A percentile compares a stretch with the other conserved stretches of the same genome.
phyloP scores from a whole-genome alignment of 2,888 invertebrate species.

The Himalopsyche kuldschensis region DNA sequence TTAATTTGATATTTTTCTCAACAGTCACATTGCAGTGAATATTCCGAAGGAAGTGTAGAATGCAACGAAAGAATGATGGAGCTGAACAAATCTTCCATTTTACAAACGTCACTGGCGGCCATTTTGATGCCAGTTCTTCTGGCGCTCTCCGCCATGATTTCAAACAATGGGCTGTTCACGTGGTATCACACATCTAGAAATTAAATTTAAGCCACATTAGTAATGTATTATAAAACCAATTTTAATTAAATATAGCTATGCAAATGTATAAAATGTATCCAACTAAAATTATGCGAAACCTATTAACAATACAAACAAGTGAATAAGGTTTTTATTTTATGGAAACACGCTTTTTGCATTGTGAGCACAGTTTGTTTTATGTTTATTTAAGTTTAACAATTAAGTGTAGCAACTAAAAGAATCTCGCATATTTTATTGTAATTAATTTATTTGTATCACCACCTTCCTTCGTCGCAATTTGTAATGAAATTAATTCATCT shows the following conservation, averaged over 20 bases:
- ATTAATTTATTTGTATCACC: too few species aligned
- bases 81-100: not conserved
- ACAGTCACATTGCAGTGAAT: constrained; percentile 33
- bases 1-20: not conserved
- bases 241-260: not conserved
- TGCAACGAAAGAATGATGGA: not conserved
- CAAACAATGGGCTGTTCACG: not conserved
- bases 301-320: not conserved
- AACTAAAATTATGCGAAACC: not conserved
- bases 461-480: too few species aligned
- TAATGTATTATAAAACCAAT: not conserved
- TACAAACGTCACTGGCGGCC: not conserved
- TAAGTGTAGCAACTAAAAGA: too few species aligned
- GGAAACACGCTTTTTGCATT: too few species aligned
- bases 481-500: too few species aligned
- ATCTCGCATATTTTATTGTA: too few species aligned
- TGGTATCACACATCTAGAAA: not conserved
- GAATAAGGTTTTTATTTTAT: too few species aligned
- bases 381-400: too few species aligned
- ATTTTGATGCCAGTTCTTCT: not conserved
- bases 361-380: too few species aligned
- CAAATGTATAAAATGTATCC: not conserved
- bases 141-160: not conserved
- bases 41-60: constrained; percentile 25
- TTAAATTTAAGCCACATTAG: not conserved